A percentile compares a stretch with the other conserved stretches of the same genome.
Conservation (phyloP, 2,113 vertebrate genomes). For the Gymnorhina tibicen region DNA sequence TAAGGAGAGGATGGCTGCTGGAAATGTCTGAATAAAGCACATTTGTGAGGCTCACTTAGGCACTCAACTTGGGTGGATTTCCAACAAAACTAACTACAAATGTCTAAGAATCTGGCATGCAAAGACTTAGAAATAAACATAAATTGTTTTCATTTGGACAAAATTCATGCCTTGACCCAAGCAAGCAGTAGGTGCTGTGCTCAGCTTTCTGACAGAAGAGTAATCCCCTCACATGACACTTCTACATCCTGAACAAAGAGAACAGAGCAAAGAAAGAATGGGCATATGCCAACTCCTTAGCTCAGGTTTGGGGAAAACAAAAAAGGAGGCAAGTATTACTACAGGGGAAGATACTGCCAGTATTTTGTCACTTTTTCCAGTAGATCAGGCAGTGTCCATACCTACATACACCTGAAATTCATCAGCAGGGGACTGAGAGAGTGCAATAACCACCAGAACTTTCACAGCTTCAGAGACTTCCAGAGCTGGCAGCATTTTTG, state of each 20-base stretch:
- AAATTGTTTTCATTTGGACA: neutral
- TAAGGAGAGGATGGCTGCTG: neutral
- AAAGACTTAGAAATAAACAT: neutral
- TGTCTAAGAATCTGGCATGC: neutral
- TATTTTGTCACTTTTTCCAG: neutral
- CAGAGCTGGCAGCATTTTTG: neutral
- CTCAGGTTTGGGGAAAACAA: neutral
- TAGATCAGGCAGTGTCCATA: neutral
- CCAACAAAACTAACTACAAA: neutral
- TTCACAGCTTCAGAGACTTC: neutral
- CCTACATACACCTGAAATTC: neutral
- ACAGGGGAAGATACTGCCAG: neutral
- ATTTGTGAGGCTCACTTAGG: neutral
- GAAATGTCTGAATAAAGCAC: neutral
- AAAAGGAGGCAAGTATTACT: neutral
- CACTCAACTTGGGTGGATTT: neutral
- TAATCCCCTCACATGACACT: neutral
- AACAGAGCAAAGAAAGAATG: neutral
- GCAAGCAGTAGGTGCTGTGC: neutral
- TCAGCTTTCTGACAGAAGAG: neutral
- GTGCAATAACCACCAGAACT: neutral
- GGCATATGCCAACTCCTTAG: neutral
- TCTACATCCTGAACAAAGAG: neutral
- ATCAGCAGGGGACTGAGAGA: neutral
- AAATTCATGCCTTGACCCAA: neutral